Base-by-base conservation (phyloP, 2,113 vertebrate species). In the Aptenodytes patagonicus region DNA sequence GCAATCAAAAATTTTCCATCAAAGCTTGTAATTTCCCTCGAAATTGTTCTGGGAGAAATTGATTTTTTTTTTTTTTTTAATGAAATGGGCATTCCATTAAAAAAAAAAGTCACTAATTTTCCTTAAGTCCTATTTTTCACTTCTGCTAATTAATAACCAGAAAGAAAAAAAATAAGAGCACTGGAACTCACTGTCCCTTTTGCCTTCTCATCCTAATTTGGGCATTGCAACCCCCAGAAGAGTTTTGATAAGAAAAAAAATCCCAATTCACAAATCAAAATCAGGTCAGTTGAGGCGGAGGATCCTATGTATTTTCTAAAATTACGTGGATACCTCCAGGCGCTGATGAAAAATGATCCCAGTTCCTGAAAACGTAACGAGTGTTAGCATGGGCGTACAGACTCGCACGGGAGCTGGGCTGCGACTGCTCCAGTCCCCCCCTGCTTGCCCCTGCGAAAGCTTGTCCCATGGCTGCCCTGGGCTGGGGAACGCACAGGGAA, bases 231-330 rank as follows among this genome's bases (percentile, higher is more conserved):
- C 69, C 70, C 94, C 51, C 80, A 0, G 58, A 89, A 95, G 96
- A 83, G 44, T 71, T 95, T 60, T 82, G 61, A 42, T 17, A 69
- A 87, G 93, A 49, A 96, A 95, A 97, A 87, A 93, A 85, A 73
- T 93, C 96, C 90, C 96, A 97, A 93, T 95, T 87, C 95, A 92
- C 94, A 97, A 96, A 96, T 97, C 95, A 97, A 97, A 97, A 97
- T 97, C 92, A 95, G 89, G 95, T 97, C 96, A 96, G 81, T 49
- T 84, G 92, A 96, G 92, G 93, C 24, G 7, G 89, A 82, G 34
- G 65, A 84, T 95, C 73, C 69, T 87, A 61, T 57, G 79, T 65
- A 76, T 92, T 95, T 97, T 95, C 94, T 94, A 95, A 95, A 97
- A 95, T 97, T 95, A 92, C 0, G 40, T 92, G 83, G 80, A 96